phyloP scores from a whole-genome alignment of 2,797 vertebrate genomes.

The Leptoclinus maculatus region DNA sequence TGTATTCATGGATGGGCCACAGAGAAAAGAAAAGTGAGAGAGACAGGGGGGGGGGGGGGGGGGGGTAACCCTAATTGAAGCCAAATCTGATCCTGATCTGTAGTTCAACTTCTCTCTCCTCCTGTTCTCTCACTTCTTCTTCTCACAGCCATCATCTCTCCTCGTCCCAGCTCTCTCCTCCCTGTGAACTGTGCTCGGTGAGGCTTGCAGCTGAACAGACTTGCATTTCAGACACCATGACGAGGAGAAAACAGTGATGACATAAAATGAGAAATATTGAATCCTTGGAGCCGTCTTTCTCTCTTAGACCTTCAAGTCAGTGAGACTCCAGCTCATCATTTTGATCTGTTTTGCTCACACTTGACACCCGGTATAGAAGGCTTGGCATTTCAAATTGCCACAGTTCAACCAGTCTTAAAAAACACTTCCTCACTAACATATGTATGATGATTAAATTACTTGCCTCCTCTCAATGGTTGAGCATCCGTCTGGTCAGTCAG shows the following conservation, averaged over 20 bases:
- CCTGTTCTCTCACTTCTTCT: slow-evolving; percentile 14
- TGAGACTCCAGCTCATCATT: not conserved
- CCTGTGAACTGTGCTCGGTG: slow-evolving; percentile 39
- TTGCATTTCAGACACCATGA: slow-evolving; percentile 38
- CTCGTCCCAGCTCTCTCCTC: slow-evolving; percentile 1
- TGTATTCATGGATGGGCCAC: not conserved
- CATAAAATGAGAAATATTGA: slow-evolving; percentile 29
- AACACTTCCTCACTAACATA: slow-evolving; percentile 5
- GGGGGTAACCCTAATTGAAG: slow-evolving; percentile 40
- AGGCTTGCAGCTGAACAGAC: slow-evolving; percentile 47
- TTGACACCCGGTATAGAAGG: not conserved
- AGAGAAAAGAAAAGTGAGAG: slow-evolving; percentile 10
- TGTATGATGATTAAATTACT: not conserved
- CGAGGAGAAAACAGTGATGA: slow-evolving; percentile 33
- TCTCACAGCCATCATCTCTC: slow-evolving; percentile 18
- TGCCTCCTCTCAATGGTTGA: not conserved
- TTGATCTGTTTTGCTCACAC: slow-evolving; percentile 10
- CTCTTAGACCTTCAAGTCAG: not conserved
- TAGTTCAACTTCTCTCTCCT: slow-evolving; percentile 20
- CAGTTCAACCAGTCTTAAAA: slow-evolving; percentile 3
- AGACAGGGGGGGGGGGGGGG: not conserved
- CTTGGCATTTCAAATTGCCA: slow-evolving; percentile 8
- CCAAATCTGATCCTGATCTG: slow-evolving; percentile 47
- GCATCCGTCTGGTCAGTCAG: not conserved
- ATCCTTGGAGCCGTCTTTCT: not conserved